phyloP scores from a whole-genome alignment of 1,140 invertebrate genomes.

The Propsilocerus akamusi region DNA sequence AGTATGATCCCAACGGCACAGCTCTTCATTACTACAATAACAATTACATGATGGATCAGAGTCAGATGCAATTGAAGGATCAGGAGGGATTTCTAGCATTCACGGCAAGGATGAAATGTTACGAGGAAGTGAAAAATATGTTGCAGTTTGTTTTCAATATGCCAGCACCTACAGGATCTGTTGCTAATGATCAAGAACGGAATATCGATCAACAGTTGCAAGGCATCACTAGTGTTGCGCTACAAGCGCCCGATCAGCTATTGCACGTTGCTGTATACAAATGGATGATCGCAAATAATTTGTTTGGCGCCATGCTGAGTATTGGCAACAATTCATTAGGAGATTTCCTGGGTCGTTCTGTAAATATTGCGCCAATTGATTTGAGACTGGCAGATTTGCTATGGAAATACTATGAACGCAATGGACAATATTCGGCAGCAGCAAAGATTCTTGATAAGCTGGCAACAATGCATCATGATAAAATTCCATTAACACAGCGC shows the following conservation, averaged over 20 bases:
- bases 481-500: constrained; percentile 45
- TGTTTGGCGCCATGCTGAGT: constrained; percentile 57
- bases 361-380: constrained; percentile 29
- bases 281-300: constrained; percentile 61
- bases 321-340: constrained; percentile 65
- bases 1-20: constrained; percentile 72
- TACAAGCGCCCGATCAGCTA: constrained; percentile 57
- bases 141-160: constrained; percentile 52
- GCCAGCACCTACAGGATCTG: constrained; percentile 19
- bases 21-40: constrained; percentile 79
- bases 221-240: constrained; percentile 25
- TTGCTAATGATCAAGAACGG: constrained; percentile 6
- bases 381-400: constrained; percentile 64
- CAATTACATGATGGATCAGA: constrained; percentile 45
- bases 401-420: constrained; percentile 92
- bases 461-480: constrained; percentile 55
- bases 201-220: constrained; percentile 9
- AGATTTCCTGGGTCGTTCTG: constrained; percentile 48
- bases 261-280: constrained; percentile 82
- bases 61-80: constrained; percentile 30
- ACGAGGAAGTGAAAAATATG: constrained; percentile 67
- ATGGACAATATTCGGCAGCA: constrained; percentile 79
- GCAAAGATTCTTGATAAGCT: constrained; percentile 77
- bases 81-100: constrained; percentile 52
- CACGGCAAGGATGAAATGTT: constrained; percentile 55